Evolutionary conservation across 1,140 invertebrate genomes (phyloP), one percentile per base, ranked within the genome.

Genomic region (Caenorhabditis brenneri): DNA sequence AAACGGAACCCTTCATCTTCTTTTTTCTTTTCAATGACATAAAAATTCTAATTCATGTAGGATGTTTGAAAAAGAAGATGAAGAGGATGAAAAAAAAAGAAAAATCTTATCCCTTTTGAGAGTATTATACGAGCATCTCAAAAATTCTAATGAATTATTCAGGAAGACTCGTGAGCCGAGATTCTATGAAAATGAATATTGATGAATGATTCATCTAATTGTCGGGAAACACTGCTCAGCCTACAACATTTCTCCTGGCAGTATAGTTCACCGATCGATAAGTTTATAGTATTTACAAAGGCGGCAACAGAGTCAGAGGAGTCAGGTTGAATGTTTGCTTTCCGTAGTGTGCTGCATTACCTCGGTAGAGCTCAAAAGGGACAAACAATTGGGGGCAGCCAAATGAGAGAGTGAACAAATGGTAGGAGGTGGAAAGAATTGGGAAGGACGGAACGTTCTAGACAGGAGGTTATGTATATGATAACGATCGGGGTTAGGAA

Each of bases 311-410:
- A 74, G 65, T 74, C 65, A 74, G 36, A 74, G 65, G 65, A 74
- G 65, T 74, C 65, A 74, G 65, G 65, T 74, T 74, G 65, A 42
- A 74, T 74, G 65, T 74, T 74, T 74, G 65, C 65, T 74, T 74
- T 74, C 65, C 65, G 65, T 74, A 74, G 65, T 74, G 65, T 74
- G 65, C 65, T 46, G 65, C 36, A n/a, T 74, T 74, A 74, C 36
- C 65, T 74, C 22, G 65, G 65, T 74, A 42, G 65, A 74, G 65
- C 65, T 74, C 33, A 12, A 19, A 65, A 46, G 65, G 65, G 36
- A 74, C 65, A 74, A 74, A 74, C 65, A 74, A 74, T 42, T 74
- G 65, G 65, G 24, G 24, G 19, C 2, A 29, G 53, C 6, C 9
- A 10, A 27, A 24, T 33, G 58, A 33, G n/a, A 22, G 36, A 31